Evolutionary conservation across 1,140 invertebrate genomes (phyloP), one percentile per base, ranked within the genome.

Genomic region (Goniozus legneri): DNA sequence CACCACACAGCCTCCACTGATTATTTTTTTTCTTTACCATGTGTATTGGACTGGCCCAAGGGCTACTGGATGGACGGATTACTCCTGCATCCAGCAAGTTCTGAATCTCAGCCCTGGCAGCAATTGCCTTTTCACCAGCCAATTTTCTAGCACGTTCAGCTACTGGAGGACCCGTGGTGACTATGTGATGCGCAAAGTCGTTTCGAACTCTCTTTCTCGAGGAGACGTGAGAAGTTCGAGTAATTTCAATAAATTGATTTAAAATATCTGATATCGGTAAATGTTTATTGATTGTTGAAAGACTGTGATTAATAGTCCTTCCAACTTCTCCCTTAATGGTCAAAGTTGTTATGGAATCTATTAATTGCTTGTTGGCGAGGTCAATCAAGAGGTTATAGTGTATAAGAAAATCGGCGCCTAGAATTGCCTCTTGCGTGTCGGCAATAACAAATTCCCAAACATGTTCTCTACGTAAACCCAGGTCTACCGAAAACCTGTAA

Each of bases 401-500:
- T 0, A 16, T 15, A 6, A 77, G 45, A 35, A 75, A 71, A 40
- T 66, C 62, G 0, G 54, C 60, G 6, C 62, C 62, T 6, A 64
- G 37, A 6, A 63, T 66, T 1, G 57, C 53, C 1, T 44, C 31
- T 8, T 38, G 10, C 0, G 63, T 50, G 14, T 62, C 51, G 7
- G 57, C 62, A 2, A 66, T n/a, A 2, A 58, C 44, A 39, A 66
- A 66, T 1, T n/a, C 1, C 57, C 62, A 66, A 2, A 2, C 7
- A 4, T 57, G 43, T 2, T 20, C 20, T 24, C 60, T 37, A 0
- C 50, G 44, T 1, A 64, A 44, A 10, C 47, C 44, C 1, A 66
- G 34, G 20, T 60, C 21, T 0, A 64, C 35, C 6, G 8, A n/a
- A 4, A 54, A 15, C 14, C 13, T 12, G 19, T 41, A 32, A 3